Evolutionary conservation across 1,140 invertebrate species (phyloP).

Genomic region (Musca domestica): DNA sequence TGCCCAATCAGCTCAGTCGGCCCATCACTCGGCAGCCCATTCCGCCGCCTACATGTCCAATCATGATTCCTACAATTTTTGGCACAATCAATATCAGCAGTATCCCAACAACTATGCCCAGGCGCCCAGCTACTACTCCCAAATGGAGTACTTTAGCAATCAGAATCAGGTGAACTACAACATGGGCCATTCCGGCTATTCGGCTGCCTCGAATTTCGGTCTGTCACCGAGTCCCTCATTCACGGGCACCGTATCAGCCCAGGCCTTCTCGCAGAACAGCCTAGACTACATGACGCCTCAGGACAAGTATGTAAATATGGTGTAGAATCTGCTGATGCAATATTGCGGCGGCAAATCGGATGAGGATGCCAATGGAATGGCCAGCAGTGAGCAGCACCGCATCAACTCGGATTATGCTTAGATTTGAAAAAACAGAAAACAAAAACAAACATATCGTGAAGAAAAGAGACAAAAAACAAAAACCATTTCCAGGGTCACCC

Average conservation of each 20-base stretch:
- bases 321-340: slow-evolving; percentile 53
- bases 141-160: slow-evolving; percentile 67
- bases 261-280: slow-evolving; percentile 52
- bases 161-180: slow-evolving; percentile 54
- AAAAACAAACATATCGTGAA: slow-evolving; percentile 4
- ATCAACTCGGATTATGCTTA: slow-evolving; percentile 4
- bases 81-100: slow-evolving; percentile 55
- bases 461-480: not conserved
- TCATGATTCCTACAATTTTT: slow-evolving; percentile 53
- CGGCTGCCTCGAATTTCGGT: slow-evolving; percentile 49
- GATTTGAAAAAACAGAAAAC: not conserved
- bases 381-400: slow-evolving; percentile 8
- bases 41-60: slow-evolving; percentile 52
- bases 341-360: slow-evolving; percentile 43
- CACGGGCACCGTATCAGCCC: slow-evolving; percentile 48
- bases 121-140: slow-evolving; percentile 56
- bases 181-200: slow-evolving; percentile 51
- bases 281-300: slow-evolving; percentile 54
- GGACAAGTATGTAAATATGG: slow-evolving; percentile 54
- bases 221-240: slow-evolving; percentile 49
- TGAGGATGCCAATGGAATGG: slow-evolving; percentile 34
- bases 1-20: slow-evolving; percentile 45
- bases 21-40: slow-evolving; percentile 34
- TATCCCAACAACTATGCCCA: slow-evolving; percentile 63
- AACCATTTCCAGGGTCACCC: not conserved